These are phyloP conservation scores for Hydrocynus forskahlii DNA, from an alignment of 2,797 vertebrate genomes.

Conservation along the genomic window DNA sequence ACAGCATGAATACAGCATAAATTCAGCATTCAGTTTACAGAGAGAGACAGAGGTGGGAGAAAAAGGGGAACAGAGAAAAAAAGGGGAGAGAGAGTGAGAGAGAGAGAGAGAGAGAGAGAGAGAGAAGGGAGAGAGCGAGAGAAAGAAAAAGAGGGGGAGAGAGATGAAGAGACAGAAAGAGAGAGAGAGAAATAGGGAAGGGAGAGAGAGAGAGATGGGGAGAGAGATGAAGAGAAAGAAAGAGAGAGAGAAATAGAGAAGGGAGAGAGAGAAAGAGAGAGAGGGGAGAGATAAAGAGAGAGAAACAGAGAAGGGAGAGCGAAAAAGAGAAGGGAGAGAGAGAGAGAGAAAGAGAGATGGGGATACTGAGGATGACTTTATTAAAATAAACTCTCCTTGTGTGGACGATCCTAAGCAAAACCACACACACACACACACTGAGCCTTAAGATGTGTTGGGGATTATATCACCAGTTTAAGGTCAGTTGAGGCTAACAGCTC, in stretches of 20 bases:
- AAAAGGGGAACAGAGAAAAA: neutral
- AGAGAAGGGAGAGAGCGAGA: neutral
- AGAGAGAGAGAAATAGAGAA: neutral
- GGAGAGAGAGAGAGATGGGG: neutral
- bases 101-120: neutral
- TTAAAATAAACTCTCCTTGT: slow-evolving; percentile 43
- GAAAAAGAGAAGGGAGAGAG: neutral
- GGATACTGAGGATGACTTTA: slow-evolving; percentile 42
- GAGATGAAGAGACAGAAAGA: neutral
- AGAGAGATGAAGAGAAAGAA: neutral
- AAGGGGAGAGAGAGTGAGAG: neutral
- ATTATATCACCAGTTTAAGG: too few species aligned
- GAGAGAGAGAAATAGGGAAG: neutral
- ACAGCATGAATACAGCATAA: neutral
- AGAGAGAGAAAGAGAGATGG: neutral
- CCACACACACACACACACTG: slow-evolving; percentile 2
- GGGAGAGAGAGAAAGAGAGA: neutral
- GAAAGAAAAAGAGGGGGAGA: neutral
- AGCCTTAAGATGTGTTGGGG: too few species aligned
- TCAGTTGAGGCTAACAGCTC: too few species aligned
- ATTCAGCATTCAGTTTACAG: neutral
- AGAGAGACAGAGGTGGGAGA: neutral
- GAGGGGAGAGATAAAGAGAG: neutral
- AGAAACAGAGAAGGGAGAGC: neutral
- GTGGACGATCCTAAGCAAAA: slow-evolving; percentile 3